Evolutionary conservation across 37 sponge, comb jelly and placozoan genomes (phyloP), one percentile per base, ranked within the genome.

Genomic region (Ephydatia muelleri): DNA sequence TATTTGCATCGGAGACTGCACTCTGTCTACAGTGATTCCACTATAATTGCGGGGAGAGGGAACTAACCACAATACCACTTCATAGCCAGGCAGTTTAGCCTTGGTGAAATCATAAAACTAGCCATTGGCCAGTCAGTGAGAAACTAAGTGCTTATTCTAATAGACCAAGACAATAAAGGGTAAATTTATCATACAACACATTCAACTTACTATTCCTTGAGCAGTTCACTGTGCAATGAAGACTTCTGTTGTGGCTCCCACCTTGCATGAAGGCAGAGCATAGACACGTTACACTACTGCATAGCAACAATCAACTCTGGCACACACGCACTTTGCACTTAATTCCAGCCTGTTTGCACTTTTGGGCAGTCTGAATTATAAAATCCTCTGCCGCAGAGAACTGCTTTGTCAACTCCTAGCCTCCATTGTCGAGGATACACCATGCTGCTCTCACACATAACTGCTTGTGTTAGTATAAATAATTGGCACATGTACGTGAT

Each of bases 191-290:
- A 48, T 38, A 28, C n/a, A 13, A 64, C 38, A 5, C 35, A 2
- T 9, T 22, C 2, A 19, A 81, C 90, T 90, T 66, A 90, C 90
- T 85, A 90, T 1, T 85, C 85, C 40, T 90, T 90, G 27, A 90
- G 85, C 1, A 90, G 76, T 34, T 90, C 90, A 80, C 68, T 85
- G 68, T 90, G 90, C 70, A 75, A 70, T 38, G 90, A 90, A 37
- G 80, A 82, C 69, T 85, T 84, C 70, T 84, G 85, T 21, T 72
- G 37, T 25, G 89, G 49, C 27, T 89, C 80, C 84, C 84, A 84
- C 47, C 89, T 83, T 35, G n/a, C n/a, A 28, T 29, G 37, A 3
- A 77, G 29, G 30, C 13, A 21, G 47, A 76, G 26, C 25, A 36
- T 3, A 65, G 2, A 29, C 40, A 82, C 38, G 35, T 0, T 38